Conservation (phyloP, 1,140 invertebrate species). For the Phocides pigmalion region DNA sequence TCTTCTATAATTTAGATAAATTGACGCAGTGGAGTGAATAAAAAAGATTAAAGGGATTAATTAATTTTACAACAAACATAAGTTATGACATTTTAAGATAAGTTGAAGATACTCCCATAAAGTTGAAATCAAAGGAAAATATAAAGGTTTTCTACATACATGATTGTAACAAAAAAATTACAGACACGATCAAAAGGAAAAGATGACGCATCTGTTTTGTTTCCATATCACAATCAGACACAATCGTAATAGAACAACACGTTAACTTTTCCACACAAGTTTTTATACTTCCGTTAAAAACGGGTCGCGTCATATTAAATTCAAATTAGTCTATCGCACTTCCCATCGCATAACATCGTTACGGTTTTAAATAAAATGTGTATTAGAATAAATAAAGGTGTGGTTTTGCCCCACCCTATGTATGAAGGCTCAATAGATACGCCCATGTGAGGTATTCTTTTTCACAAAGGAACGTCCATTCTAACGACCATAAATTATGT, state of each 20-base stretch:
- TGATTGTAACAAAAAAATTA: constrained; percentile 25
- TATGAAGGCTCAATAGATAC: constrained; percentile 44
- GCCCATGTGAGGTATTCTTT: constrained; percentile 41
- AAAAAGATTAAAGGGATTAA: too few species aligned
- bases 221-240: constrained; percentile 41
- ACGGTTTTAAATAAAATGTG: constrained; percentile 67
- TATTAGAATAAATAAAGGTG: constrained; percentile 63
- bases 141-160: constrained; percentile 27
- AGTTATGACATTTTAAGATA: too few species aligned
- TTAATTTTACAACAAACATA: too few species aligned
- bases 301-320: constrained; percentile 65
- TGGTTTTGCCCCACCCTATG: constrained; percentile 64
- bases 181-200: constrained; percentile 36
- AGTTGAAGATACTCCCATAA: too few species aligned
- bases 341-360: constrained; percentile 65
- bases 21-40: too few species aligned
- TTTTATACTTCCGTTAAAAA: constrained; percentile 64
- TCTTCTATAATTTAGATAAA: too few species aligned
- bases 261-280: constrained; percentile 52
- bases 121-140: constrained; percentile 24
- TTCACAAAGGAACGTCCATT: constrained; percentile 9
- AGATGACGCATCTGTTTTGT: constrained; percentile 53
- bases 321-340: constrained; percentile 68
- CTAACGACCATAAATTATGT: constrained; percentile 23
- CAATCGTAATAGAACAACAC: constrained; percentile 35